These are phyloP conservation scores for Anadara kagoshimensis DNA, from an alignment of 1,140 invertebrate species.

Conservation along the genomic window DNA sequence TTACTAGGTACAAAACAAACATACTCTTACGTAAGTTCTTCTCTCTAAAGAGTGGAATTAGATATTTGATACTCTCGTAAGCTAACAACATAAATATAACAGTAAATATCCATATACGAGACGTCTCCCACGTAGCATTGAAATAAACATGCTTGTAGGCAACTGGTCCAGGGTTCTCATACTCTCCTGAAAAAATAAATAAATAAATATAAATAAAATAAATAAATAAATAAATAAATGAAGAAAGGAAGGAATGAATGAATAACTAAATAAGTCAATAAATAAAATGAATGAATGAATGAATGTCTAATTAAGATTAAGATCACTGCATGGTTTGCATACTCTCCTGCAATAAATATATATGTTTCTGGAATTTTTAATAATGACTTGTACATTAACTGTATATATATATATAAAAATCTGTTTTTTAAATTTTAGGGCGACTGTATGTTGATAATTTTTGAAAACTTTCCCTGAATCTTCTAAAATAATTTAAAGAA, in stretches of 20 bases:
- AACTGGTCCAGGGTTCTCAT: slow-evolving; percentile 78
- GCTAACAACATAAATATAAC: slow-evolving; percentile 80
- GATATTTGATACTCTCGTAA: slow-evolving; percentile 83
- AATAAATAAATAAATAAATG: not conserved
- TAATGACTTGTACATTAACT: too few species aligned
- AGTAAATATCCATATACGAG: slow-evolving; percentile 85
- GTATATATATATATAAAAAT: too few species aligned
- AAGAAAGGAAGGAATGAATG: not conserved
- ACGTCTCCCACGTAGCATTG: slow-evolving; percentile 83
- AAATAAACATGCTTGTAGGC: slow-evolving; percentile 89
- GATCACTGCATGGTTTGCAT: too few species aligned
- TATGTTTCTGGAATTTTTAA: too few species aligned
- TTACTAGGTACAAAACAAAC: slow-evolving; percentile 81
- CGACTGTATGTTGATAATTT: too few species aligned
- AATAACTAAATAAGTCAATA: not conserved
- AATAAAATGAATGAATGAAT: not conserved
- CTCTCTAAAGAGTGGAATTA: slow-evolving; percentile 77
- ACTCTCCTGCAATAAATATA: too few species aligned
- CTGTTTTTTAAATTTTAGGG: too few species aligned
- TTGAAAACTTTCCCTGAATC: too few species aligned
- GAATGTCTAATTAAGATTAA: not conserved
- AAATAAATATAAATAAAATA: not conserved
- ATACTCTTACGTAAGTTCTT: slow-evolving; percentile 80
- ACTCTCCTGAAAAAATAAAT: slow-evolving; percentile 78
- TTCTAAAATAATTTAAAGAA: too few species aligned